These are phyloP conservation scores for Herminia tarsipennalis DNA, from an alignment of 2,888 invertebrate species.

Conservation along the genomic window DNA sequence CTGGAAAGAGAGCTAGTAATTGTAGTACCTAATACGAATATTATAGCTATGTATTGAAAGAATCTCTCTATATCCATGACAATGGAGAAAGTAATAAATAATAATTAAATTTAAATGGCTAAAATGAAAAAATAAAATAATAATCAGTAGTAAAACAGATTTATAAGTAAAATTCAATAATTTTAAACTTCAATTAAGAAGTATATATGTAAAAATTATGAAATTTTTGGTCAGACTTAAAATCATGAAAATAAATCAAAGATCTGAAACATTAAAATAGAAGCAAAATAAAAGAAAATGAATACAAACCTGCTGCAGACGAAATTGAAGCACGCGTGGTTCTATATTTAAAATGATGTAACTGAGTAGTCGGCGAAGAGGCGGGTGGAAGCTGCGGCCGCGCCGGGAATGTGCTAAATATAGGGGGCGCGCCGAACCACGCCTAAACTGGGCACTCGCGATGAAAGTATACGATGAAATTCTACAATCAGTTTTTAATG, in stretches of 20 bases:
- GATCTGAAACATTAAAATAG: slow-evolving; percentile 9
- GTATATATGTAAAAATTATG: no score
- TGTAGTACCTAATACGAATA: no score
- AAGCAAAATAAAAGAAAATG: slow-evolving; percentile 17
- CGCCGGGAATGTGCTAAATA: slow-evolving; percentile 62
- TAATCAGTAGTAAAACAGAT: no score
- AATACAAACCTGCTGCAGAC: slow-evolving; percentile 27
- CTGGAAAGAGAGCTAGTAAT: not conserved
- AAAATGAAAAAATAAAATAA: no score
- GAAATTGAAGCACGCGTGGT: slow-evolving; percentile 48
- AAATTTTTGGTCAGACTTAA: no score
- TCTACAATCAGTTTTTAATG: slow-evolving; percentile 2
- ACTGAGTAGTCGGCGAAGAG: slow-evolving; percentile 47
- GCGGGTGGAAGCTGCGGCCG: slow-evolving; percentile 50
- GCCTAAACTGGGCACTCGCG: slow-evolving; percentile 58
- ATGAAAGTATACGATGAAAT: slow-evolving; percentile 46
- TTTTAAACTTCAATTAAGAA: no score
- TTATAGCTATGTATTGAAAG: no score
- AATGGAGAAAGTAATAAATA: no score
- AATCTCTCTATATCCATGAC: no score
- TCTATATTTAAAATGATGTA: slow-evolving; percentile 70
- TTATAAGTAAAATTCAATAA: no score
- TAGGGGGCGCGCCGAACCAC: slow-evolving; percentile 62
- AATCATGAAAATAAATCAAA: not conserved
- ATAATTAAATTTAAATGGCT: no score